Evolutionary conservation across 2,113 vertebrate genomes (phyloP), one percentile per base, ranked within the genome.

Genomic region (Eurypyga helias): DNA sequence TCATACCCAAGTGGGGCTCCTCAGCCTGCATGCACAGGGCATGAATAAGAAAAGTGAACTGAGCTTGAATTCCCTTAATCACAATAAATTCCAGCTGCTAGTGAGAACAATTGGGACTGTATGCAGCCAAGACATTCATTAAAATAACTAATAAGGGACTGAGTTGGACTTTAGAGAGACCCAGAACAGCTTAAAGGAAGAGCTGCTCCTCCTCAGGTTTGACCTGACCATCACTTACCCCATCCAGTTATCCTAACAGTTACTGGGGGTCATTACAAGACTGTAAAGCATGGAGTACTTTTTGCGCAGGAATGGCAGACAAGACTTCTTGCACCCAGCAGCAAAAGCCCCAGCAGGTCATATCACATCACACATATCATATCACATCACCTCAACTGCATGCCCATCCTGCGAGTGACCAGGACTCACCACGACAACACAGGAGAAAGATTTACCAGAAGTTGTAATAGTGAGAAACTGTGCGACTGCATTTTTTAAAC

Each of bases 331-430:
- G 1, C 17, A 57, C 8, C 9, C 0, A 0, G 60, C 31, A 62
- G 23, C 34, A 34, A 33, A 29, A 24, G 41, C 41, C 3, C 8
- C 49, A 38, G n/a, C 31, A 48, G 31, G 43, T 46, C 19, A 58
- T 2, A 0, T 10, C 41, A 31, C 45, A 14, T 29, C 51, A 26
- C 1, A 0, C 1, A 1, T 20, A n/a, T n/a, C n/a, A n/a, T n/a
- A n/a, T n/a, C n/a, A n/a, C n/a, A 83, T 57, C 13, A 36, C 46
- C 34, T 52, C 77, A 54, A 12, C n/a, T 3, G 0, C 65, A 26
- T 6, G 0, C 26, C n/a, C 3, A 0, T 10, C 55, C 83, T 14
- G 15, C 0, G 0, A 38, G 23, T 29, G 45, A 52, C 60, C 52
- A 25, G 65, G 14, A 70, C 36, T 71, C 51, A 18, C 0, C 0